Base-by-base conservation (phyloP, 2,888 invertebrate genomes). In the Callimorpha dominula region DNA sequence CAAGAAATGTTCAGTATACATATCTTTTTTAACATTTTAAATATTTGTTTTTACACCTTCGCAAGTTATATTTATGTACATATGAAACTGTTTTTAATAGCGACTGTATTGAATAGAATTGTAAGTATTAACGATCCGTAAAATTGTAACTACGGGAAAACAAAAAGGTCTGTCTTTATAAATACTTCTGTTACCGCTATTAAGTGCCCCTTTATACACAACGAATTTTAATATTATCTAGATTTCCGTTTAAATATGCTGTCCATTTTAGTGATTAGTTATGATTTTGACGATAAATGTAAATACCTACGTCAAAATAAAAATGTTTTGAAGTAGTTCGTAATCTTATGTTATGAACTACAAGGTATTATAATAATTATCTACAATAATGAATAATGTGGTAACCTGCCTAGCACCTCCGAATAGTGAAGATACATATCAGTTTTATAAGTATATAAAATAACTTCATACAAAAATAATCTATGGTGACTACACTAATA, bases 361-460 rank as follows among this genome's bases (percentile, higher is more conserved):
- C 71, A 63, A 73, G 78, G 84, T 86, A 87, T 86, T 85, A 81
- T 85, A 87, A 85, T 85, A 83, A 85, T 88, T 88, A 88, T 88
- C 82, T 88, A 88, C 73, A 87, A 89, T 84, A 85, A 88, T 85
- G 86, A 77, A 87, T 86, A 89, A 49, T 88, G 91, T 94, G 94
- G 94, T 94, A 94, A 94, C 94, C 87, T 88, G 88, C 86, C 83
- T 91, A 94, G 94, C 93, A 94, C 93, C 93, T 90, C 85, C 84
- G 80, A 88, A 88, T 85, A 79, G 78, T 89, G 88, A 87, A 76
- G 77, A 78, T 84, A 83, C 75, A 77, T 77, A 72, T 76, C 78
- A 80, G 74, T 82, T 84, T 79, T 73, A 68, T 68, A 81, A 79
- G 78, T 57, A 57, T 66, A 72, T 78, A 80, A 79, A 78, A 78